Percentiles rank a stretch among this genome's conserved stretches.
These are phyloP conservation scores for Mamestra configurata DNA, from an alignment of 1,140 invertebrate species.

Conservation along the genomic window DNA sequence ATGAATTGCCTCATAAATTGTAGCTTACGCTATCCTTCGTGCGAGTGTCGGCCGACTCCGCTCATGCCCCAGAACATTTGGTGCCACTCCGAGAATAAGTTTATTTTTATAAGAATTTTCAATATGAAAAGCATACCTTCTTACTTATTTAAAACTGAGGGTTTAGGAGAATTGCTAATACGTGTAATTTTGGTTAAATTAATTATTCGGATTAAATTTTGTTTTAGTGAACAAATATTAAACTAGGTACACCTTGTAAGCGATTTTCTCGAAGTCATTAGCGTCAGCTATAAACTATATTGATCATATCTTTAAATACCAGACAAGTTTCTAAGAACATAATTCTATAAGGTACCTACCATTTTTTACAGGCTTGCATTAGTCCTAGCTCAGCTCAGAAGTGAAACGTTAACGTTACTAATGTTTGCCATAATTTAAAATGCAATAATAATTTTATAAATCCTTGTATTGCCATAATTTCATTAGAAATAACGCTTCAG, in stretches of 20 bases:
- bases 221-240: not conserved
- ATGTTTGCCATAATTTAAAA: no score
- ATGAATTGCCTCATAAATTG: constrained; percentile 73
- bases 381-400: not conserved
- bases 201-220: not conserved
- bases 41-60: constrained; percentile 43
- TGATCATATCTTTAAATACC: no score
- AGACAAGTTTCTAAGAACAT: not conserved
- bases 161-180: no score
- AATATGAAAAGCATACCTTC: constrained; percentile 11
- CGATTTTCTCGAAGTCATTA: not conserved
- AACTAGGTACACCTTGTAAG: not conserved
- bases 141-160: not conserved
- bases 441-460: no score
- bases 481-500: no score
- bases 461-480: no score
- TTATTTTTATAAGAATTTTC: constrained; percentile 21
- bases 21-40: constrained; percentile 65
- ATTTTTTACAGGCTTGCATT: not conserved
- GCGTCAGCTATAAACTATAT: no score
- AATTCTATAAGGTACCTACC: not conserved
- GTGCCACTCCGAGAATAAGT: constrained; percentile 34
- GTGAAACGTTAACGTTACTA: not conserved
- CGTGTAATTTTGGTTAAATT: not conserved
- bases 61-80: constrained; percentile 61